Base-by-base conservation (phyloP, 2,113 vertebrate species). In the Notothenia rossii region DNA sequence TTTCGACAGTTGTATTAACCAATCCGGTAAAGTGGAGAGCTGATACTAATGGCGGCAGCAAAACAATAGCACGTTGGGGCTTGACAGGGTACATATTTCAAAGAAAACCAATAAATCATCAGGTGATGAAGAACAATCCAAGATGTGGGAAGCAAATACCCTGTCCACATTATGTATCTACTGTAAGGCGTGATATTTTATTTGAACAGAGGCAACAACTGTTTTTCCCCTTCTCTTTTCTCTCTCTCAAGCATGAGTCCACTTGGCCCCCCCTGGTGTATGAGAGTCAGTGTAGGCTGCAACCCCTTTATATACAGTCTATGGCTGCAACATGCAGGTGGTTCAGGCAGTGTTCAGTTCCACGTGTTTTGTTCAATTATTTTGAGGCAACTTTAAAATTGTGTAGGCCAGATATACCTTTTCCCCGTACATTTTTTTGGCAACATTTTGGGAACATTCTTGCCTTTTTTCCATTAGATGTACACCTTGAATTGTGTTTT, bases 61-160 rank as follows among this genome's bases (percentile, higher is more conserved):
- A 81, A 90, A 89, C 84, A 91, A 82, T 80, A 72, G 66, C 71
- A 84, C 72, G 61, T 63, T 86, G 65, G 36, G 14, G 18, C 1
- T 33, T 65, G 25, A 55, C 22, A 56, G 17, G 20, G 51, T 40
- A 15, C 5, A 22, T 18, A 14, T 43, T 33, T 50, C 0, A 11
- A 51, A 66, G 48, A 22, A 20, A 45, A 63, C 36, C 3, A 13
- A n/a, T 14, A 15, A 64, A 46, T 3, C 12, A 22, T 64, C 7
- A 64, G 1, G n/a, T 7, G n/a, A 64, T 46, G 11, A 64, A 63
- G 29, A 60, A 18, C 12, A 18, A 11, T 2, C 22, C 13, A 40
- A 43, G 59, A 62, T n/a, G 36, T 43, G 33, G n/a, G 6, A 62
- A 40, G 22, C 11, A 58, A 14, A 15, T 0, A 59, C 29, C 14